These are phyloP conservation scores for Epizoanthus scotinus DNA, from an alignment of 92 coral and sea anemone genomes.

Conservation along the genomic window DNA sequence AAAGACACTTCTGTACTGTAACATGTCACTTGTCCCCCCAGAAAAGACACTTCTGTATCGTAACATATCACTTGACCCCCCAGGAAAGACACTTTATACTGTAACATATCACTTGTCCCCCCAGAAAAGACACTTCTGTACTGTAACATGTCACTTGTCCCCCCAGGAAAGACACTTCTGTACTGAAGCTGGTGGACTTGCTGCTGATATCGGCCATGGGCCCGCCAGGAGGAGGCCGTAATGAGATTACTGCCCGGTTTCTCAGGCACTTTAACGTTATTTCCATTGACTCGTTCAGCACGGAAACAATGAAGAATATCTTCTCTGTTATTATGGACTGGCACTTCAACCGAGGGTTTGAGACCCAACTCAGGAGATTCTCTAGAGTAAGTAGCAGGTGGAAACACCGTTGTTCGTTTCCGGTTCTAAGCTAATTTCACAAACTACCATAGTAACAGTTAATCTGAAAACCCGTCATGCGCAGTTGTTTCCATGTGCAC, in stretches of 20 bases:
- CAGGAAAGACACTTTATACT: too few species aligned
- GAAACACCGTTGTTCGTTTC: too few species aligned
- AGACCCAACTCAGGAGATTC: conserved; percentile 88
- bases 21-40: too few species aligned
- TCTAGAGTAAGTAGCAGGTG: conserved; percentile 71
- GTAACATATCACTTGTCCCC: too few species aligned
- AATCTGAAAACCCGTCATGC: too few species aligned
- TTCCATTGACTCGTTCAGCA: conserved; percentile 91
- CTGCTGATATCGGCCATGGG: conserved; percentile 95
- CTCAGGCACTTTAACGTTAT: conserved; percentile 93
- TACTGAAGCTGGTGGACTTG: conserved; percentile 81
- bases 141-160: not conserved
- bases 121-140: too few species aligned
- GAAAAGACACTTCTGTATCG: too few species aligned
- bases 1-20: too few species aligned
- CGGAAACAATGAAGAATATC: conserved; percentile 89
- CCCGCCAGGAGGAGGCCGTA: conserved; percentile 98
- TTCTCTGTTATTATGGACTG: conserved; percentile 98
- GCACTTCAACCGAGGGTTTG: conserved; percentile 97
- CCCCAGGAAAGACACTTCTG: conserved; percentile 89
- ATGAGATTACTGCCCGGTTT: conserved; percentile 92
- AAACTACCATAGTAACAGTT: too few species aligned
- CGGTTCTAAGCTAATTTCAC: too few species aligned
- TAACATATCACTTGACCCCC: too few species aligned
- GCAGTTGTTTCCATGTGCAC: too few species aligned